Conservation (phyloP, 2,113 vertebrate genomes). For the Spea bombifrons region DNA sequence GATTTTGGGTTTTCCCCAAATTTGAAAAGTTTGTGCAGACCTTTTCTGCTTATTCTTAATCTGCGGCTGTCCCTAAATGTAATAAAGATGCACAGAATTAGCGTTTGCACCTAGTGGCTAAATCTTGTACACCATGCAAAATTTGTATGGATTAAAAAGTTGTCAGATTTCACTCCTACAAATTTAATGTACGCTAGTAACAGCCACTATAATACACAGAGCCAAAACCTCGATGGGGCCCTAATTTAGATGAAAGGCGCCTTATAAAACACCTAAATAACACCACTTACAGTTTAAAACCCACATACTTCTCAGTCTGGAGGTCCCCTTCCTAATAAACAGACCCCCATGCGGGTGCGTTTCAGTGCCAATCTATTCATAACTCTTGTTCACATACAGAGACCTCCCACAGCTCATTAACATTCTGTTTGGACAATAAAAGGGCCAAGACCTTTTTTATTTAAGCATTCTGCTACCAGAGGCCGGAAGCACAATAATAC, state of each 20-base stretch:
- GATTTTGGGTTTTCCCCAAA: too few species aligned
- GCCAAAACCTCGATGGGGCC: slow-evolving; percentile 27
- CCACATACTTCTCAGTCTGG: slow-evolving; percentile 19
- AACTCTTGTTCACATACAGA: slow-evolving; percentile 11
- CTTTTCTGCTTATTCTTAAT: too few species aligned
- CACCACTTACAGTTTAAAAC: slow-evolving; percentile 37
- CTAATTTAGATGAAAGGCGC: slow-evolving; percentile 35
- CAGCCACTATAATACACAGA: slow-evolving; percentile 7
- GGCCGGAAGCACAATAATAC: background rate
- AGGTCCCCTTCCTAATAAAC: slow-evolving; percentile 39
- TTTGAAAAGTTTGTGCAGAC: too few species aligned
- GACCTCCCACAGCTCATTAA: slow-evolving; percentile 37
- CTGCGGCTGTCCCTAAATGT: background rate
- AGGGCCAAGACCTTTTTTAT: slow-evolving; percentile 17
- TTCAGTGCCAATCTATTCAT: slow-evolving; percentile 26
- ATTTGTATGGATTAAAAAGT: background rate
- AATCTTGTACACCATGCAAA: background rate
- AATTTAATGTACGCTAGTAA: background rate
- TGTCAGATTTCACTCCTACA: background rate
- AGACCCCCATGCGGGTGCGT: slow-evolving; percentile 23
- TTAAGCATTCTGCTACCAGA: slow-evolving; percentile 27
- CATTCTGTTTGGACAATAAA: slow-evolving; percentile 30
- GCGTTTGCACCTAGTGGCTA: background rate
- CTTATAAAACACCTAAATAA: slow-evolving; percentile 44
- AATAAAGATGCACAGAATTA: background rate